phyloP scores from a whole-genome alignment of 2,888 invertebrate genomes.

The Callosobruchus maculatus region DNA sequence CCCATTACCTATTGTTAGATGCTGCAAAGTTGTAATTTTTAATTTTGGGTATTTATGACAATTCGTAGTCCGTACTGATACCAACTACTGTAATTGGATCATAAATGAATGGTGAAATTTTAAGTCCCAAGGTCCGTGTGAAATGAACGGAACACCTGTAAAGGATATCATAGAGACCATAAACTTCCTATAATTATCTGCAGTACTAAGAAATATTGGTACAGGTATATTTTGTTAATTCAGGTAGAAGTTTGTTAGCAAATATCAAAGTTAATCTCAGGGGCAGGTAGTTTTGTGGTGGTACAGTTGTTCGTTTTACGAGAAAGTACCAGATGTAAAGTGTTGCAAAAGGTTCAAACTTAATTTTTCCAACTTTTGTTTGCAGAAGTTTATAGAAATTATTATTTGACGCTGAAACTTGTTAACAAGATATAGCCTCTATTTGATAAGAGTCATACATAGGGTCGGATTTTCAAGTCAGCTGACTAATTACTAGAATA shows the following conservation, averaged over 20 bases:
- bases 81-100: neutral
- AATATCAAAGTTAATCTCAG: neutral
- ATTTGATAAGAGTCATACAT: no score
- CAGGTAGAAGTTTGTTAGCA: neutral
- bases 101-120: neutral
- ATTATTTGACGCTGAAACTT: no score
- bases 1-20: no score
- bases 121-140: neutral
- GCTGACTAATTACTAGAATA: no score
- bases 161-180: neutral
- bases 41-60: neutral
- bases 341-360: no score
- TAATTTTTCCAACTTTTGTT: no score
- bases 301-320: no score
- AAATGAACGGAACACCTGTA: neutral
- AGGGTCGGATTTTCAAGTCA: no score
- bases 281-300: neutral
- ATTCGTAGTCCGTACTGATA: neutral
- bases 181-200: neutral
- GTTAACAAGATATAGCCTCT: no score
- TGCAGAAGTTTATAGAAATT: no score
- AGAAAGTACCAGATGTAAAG: no score
- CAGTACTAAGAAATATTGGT: neutral
- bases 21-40: no score
- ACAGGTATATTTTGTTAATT: neutral